phyloP scores from a whole-genome alignment of 2,888 invertebrate species.

The Metacarcinus magister region DNA sequence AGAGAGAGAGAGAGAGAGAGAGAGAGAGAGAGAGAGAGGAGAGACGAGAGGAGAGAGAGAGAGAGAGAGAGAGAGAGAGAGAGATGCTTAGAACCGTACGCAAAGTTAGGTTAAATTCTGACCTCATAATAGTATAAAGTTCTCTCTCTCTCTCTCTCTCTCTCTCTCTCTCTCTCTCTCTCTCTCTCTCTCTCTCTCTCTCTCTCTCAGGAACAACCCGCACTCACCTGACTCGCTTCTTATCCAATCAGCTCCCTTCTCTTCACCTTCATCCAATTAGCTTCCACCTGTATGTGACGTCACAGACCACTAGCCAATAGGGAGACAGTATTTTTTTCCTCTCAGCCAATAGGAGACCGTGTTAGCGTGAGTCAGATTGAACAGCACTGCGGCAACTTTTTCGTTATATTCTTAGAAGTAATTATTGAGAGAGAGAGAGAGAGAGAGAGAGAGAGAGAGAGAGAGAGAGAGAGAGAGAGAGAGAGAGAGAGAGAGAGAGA shows the following conservation, averaged over 20 bases:
- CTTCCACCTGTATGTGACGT: background rate
- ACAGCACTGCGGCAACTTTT: background rate
- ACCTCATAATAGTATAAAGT: no score
- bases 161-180: background rate
- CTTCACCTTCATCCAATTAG: background rate
- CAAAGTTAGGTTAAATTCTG: no score
- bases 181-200: background rate
- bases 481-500: slow-evolving; percentile 12
- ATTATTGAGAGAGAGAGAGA: slow-evolving; percentile 50
- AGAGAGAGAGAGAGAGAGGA: background rate
- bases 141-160: background rate
- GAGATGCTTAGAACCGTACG: no score
- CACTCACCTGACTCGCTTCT: background rate
- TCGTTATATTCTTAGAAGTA: slow-evolving; percentile 20
- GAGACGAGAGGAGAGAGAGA: no score
- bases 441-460: slow-evolving; percentile 26
- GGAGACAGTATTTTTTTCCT: background rate
- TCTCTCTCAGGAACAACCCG: background rate
- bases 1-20: no score
- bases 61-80: background rate
- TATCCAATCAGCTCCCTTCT: background rate
- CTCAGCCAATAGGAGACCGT: background rate
- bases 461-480: slow-evolving; percentile 26
- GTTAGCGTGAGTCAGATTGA: background rate
- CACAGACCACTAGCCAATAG: background rate